Evolutionary conservation across 2,888 invertebrate species (phyloP).

Genomic region (Trisateles emortualis): DNA sequence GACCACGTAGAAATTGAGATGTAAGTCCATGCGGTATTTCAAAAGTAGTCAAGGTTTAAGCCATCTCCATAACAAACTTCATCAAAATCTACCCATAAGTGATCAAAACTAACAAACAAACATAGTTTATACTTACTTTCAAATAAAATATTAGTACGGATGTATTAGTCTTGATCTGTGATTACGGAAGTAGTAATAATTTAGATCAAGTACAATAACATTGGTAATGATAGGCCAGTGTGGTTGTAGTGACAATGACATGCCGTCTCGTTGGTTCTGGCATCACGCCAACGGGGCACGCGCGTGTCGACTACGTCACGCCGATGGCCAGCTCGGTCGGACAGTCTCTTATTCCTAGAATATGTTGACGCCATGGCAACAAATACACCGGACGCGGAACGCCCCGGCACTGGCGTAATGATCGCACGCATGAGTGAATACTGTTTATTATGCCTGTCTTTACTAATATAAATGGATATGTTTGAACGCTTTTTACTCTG

Average conservation of each 20-base stretch:
- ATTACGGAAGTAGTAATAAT: constrained; percentile 49
- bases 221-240: constrained; percentile 57
- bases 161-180: constrained; percentile 15
- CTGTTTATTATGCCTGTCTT: constrained; percentile 19
- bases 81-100: too few relatives aligned
- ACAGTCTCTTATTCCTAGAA: constrained; percentile 50
- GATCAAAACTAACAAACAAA: too few relatives aligned
- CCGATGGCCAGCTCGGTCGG: constrained; percentile 28
- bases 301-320: constrained; percentile 53
- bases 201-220: constrained; percentile 52
- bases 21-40: too few relatives aligned
- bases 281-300: constrained; percentile 65
- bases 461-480: constrained; percentile 1
- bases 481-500: not conserved
- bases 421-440: constrained; percentile 19
- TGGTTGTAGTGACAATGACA: constrained; percentile 65
- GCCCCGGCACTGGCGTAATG: constrained; percentile 16
- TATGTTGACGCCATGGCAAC: constrained; percentile 61
- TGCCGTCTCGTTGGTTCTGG: constrained; percentile 64
- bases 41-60: too few relatives aligned
- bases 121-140: too few relatives aligned
- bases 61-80: too few relatives aligned
- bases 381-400: constrained; percentile 20
- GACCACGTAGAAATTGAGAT: too few relatives aligned
- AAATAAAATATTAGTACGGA: not conserved